Evolutionary conservation across 2,888 invertebrate genomes (phyloP).

Genomic region (Eristalis tenax): DNA sequence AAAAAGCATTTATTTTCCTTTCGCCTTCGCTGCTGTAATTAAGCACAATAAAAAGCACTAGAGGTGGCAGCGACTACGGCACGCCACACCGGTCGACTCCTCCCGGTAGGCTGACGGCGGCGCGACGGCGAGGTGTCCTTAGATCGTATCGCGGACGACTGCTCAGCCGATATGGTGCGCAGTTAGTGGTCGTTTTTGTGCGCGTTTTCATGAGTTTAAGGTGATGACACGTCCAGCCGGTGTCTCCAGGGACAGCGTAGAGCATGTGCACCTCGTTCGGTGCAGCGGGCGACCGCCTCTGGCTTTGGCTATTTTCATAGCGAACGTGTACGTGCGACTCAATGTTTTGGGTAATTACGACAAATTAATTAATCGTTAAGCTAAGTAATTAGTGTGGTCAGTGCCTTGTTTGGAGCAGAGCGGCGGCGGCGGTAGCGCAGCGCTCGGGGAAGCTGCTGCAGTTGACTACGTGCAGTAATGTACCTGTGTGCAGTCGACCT

Average conservation of each 20-base stretch:
- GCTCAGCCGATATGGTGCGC: constrained; percentile 48
- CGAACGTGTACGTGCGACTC: constrained; percentile 13
- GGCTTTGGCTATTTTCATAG: constrained; percentile 23
- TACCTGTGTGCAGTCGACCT: neutral
- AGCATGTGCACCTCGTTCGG: neutral
- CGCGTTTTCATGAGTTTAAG: neutral
- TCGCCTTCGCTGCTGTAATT: constrained; percentile 55
- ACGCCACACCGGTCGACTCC: neutral
- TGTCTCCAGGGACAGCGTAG: constrained; percentile 36
- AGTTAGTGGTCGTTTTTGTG: constrained; percentile 2
- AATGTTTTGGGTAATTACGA: constrained; percentile 60
- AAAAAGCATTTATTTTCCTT: constrained; percentile 51
- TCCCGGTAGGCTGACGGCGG: neutral
- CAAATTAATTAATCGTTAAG: constrained; percentile 69
- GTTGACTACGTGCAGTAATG: constrained; percentile 22
- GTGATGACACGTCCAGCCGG: constrained; percentile 22
- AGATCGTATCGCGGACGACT: constrained; percentile 32
- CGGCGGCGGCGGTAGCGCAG: too few relatives aligned
- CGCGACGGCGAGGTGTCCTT: constrained; percentile 16
- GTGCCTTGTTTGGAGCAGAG: constrained; percentile 38
- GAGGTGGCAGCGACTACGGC: constrained; percentile 2
- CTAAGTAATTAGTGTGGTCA: constrained; percentile 61
- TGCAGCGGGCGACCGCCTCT: constrained; percentile 7
- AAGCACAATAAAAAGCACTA: constrained; percentile 48
- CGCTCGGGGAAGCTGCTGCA: constrained; percentile 12